Evolutionary conservation across 2,797 vertebrate species (phyloP), one percentile per base, ranked within the genome.

Genomic region (Monodelphis domestica): DNA sequence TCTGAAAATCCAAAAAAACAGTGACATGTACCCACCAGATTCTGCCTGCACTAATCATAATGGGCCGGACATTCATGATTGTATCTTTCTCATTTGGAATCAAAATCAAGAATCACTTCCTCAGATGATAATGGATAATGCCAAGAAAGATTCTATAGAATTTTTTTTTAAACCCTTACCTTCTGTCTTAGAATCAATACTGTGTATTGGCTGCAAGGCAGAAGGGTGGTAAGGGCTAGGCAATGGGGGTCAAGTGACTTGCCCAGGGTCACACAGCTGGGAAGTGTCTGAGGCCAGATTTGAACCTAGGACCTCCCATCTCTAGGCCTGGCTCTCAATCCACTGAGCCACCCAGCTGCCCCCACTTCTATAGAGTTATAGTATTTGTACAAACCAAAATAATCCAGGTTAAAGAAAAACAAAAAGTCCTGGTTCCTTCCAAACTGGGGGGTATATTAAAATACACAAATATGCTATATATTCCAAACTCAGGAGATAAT

Each of bases 1-100:
- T 98, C 97, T 98, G 98, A 98, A 96, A 97, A 97, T 98, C 91
- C 87, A 96, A 97, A 96, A 90, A 95, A 84, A n/a, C 17, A 84
- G 70, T 45, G 70, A 45, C 5, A 17, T 1, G 2, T 11, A 1
- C 5, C 84, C 24, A 84, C 21, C 70, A 45, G 26, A 78, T 45
- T 1, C 70, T 45, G 29, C 70, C 70, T 84, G 38, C 45, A 21
- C 70, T 84, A 84, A 84, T 26, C 50, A 45, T 92, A 87, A 63
- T 87, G 63, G 54, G 56, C 21, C 51, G 89, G 21, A 56, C 24
- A 9, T 78, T 84, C 26, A 84, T 11, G 9, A 84, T 1, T 10
- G 3, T 21, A 63, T 52, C 9, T 51, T 91, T 91, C 78, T 94
- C 54, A 91, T 84, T 84, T 26, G 70, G 38, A 84, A 78, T 38